Percentiles rank a stretch among this genome's conserved stretches.
Evolutionary conservation across 2,888 invertebrate genomes (phyloP).

Genomic region (Drosophila sordidula): DNA sequence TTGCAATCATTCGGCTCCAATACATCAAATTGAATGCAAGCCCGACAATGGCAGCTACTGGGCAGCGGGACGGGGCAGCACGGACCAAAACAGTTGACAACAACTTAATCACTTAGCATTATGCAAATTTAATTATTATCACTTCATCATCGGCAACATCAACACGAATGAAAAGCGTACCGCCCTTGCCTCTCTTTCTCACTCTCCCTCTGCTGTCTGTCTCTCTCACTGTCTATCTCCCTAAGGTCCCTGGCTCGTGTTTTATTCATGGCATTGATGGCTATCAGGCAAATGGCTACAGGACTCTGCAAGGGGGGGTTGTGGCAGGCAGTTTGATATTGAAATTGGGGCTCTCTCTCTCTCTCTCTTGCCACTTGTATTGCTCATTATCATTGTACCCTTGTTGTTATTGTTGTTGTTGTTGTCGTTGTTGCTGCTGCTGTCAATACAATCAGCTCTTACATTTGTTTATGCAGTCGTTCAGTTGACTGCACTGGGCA

Average conservation of each 20-base stretch:
- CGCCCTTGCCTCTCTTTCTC: conserved; percentile 14
- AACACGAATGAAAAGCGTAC: conserved; percentile 49
- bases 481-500: conserved; percentile 19
- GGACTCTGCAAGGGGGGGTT: conserved; percentile 24
- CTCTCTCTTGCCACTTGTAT: conserved; percentile 35
- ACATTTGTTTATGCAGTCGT: conserved; percentile 68
- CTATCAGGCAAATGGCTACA: conserved; percentile 68
- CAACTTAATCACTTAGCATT: conserved; percentile 81
- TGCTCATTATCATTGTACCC: conserved; percentile 59
- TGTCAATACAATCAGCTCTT: conserved; percentile 65
- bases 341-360: conserved; percentile 33
- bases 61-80: conserved; percentile 15
- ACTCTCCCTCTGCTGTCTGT: background rate
- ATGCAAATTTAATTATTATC: conserved; percentile 82
- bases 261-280: conserved; percentile 63
- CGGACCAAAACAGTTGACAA: conserved; percentile 62
- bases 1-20: conserved; percentile 53
- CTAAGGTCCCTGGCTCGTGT: conserved; percentile 35
- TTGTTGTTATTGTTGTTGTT: conserved; percentile 8
- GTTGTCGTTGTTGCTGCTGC: conserved; percentile 23
- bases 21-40: conserved; percentile 42
- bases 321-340: conserved; percentile 24
- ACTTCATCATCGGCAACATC: conserved; percentile 74
- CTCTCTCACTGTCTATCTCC: conserved; percentile 30
- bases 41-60: conserved; percentile 43